Evolutionary conservation across 2,888 invertebrate species (phyloP), one percentile per base, ranked within the genome.

Genomic region (Stenolophus ochropezus): DNA sequence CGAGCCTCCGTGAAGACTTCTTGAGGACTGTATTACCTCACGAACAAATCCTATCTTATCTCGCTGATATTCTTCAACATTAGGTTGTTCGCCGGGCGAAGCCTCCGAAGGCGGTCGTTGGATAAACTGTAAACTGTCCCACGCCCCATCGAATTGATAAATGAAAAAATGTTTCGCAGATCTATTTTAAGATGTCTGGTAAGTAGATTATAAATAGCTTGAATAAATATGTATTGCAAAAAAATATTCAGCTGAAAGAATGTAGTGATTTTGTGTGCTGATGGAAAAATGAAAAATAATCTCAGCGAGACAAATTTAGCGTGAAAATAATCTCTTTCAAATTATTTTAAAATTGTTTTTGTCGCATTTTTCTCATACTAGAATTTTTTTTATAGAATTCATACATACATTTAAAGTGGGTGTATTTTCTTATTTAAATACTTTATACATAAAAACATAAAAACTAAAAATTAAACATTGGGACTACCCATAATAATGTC

Each of bases 31-130:
- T 33, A 33, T 69, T 69, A 69, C 65, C 6, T 33, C 27, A 18
- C 11, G 18, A 69, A 69, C 65, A 33, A 20, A 69, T 69, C 4
- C 33, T 69, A 33, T 69, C 33, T 16, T 69, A 69, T 69, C 33
- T 33, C 18, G 16, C 14, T 23, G 23, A 58, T 58, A 58, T 53
- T 53, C 20, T 53, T 14, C 53, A 18, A 53, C 16, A 53, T 53
- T 53, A 53, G 53, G 33, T 42, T 11, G 33, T 42, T 42, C 11
- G 11, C n/a, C n/a, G n/a, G 8, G 1, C 33, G 11, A 42, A 42
- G 8, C 33, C 33, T 8, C n/a, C n/a, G n/a, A n/a, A n/a, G n/a
- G n/a, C n/a, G n/a, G n/a, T n/a, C n/a, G 33, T 42, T 42, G 33
- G 6, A 42, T 42, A 42, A 11, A 42, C 11, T 42, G 8, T 42